phyloP scores from a whole-genome alignment of 2,888 invertebrate genomes.

The Mimas tiliae region DNA sequence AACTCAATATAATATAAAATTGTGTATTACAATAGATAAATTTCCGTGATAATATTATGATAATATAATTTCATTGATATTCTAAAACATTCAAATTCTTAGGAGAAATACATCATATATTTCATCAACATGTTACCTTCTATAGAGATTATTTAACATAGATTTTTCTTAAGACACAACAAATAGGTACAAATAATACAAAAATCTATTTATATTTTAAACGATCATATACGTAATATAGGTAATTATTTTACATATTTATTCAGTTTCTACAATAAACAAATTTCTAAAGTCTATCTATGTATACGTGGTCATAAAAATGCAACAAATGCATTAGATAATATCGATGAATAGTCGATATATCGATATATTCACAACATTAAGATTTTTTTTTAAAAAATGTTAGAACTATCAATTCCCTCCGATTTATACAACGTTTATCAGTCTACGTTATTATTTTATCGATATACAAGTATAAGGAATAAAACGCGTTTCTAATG shows the following conservation, averaged over 20 bases:
- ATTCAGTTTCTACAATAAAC: not conserved
- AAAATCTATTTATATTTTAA: not conserved
- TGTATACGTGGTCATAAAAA: not conserved
- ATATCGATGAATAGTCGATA: not conserved
- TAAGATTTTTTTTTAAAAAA: slow-evolving; percentile 1
- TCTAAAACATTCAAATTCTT: too few species aligned
- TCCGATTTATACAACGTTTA: not conserved
- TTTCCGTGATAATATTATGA: too few species aligned
- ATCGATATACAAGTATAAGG: not conserved
- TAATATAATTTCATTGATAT: too few species aligned
- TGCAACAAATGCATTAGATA: not conserved
- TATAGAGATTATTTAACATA: not conserved
- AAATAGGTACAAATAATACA: too few species aligned
- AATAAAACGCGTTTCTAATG: not conserved
- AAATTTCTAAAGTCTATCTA: not conserved
- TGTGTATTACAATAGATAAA: not conserved
- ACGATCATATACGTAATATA: not conserved
- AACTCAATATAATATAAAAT: not conserved
- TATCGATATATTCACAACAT: slow-evolving; percentile 9
- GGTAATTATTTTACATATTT: not conserved
- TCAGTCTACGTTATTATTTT: not conserved
- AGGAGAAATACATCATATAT: too few species aligned
- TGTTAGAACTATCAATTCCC: not conserved
- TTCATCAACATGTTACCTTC: not conserved
- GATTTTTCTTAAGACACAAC: not conserved